Base-by-base conservation (phyloP, 1,140 invertebrate genomes). In the Caenorhabditis brenneri region DNA sequence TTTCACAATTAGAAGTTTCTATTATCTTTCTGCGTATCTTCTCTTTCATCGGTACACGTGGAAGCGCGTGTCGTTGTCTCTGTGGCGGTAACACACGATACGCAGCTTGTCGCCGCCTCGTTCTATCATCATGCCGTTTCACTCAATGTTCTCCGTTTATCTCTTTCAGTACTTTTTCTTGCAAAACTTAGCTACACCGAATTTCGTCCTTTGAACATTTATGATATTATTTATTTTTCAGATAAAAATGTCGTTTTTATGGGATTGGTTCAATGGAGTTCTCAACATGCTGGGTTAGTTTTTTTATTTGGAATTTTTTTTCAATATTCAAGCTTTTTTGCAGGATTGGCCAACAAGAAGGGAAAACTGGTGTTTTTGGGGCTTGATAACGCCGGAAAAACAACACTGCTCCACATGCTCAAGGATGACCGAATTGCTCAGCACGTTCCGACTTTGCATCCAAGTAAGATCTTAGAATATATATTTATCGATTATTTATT, bases 331-430 rank as follows among this genome's bases (percentile, higher is more conserved):
- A 16, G 36, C 60, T 65, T 60, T 58, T 16, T 84, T 88, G 48
- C 79, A 97, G 96, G 97, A 91, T 93, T 99, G 91, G 97, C 95
- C 94, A 98, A 99, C 93, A 99, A 99, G 92, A 97, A 96, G 88
- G 97, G 97, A 86, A 98, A 99, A 92, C 93, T 99, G 87, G 93
- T 99, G 85, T 99, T 99, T 92, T 93, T 99, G 88, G 97, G 97
- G 69, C 93, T 99, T 90, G 97, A 99, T 93, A 99, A 99, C 95
- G 97, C 97, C 88, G 97, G 97, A 86, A 99, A 99, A 94, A 99
- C 97, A 33, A 99, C 97, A 87, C 93, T 99, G 87, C 94, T 99
- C 88, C 97, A 99, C 92, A 99, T 99, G 96, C 93, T 99, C 90
- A 99, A 99, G 94, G 97, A 99, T 94, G 97, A 99, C 93, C 94